Evolutionary conservation across 2,888 invertebrate species (phyloP).

Genomic region (Dorcus parallelipipedus): DNA sequence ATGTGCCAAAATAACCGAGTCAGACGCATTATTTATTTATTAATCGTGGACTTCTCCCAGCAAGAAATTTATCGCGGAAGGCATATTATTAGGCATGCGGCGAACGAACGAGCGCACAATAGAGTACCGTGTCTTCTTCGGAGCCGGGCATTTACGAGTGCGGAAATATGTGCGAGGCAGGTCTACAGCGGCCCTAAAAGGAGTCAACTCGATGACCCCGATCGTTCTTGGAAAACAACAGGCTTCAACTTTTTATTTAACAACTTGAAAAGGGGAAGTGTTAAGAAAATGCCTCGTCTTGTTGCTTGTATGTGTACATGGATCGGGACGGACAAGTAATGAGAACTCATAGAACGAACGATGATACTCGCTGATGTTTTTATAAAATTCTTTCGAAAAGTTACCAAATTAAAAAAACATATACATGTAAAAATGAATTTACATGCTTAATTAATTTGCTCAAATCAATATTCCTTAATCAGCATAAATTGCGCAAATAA

Average conservation of each 20-base stretch:
- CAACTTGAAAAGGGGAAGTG: constrained; percentile 30
- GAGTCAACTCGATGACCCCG: constrained; percentile 29
- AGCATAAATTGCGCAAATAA: no score
- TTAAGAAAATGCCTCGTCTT: constrained; percentile 26
- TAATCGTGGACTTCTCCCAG: no score
- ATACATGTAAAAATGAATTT: no score
- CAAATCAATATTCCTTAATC: no score
- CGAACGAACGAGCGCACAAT: constrained; percentile 8
- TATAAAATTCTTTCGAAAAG: no score
- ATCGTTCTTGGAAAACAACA: constrained; percentile 34
- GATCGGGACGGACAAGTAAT: constrained; percentile 6
- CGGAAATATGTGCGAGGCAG: constrained; percentile 28
- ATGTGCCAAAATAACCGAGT: no score
- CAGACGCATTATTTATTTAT: no score
- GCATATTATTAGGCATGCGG: no score
- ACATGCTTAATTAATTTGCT: no score
- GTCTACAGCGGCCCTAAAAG: constrained; percentile 33
- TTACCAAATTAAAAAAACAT: no score
- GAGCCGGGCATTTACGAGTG: constrained; percentile 20
- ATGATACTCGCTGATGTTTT: no score
- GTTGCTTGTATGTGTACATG: background rate
- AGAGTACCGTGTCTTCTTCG: constrained; percentile 16
- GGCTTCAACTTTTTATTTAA: constrained; percentile 28
- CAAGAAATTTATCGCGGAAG: no score
- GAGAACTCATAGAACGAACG: constrained; percentile 8